These are phyloP conservation scores for Campaea margaritaria DNA, from an alignment of 2,888 invertebrate genomes.

Conservation along the genomic window DNA sequence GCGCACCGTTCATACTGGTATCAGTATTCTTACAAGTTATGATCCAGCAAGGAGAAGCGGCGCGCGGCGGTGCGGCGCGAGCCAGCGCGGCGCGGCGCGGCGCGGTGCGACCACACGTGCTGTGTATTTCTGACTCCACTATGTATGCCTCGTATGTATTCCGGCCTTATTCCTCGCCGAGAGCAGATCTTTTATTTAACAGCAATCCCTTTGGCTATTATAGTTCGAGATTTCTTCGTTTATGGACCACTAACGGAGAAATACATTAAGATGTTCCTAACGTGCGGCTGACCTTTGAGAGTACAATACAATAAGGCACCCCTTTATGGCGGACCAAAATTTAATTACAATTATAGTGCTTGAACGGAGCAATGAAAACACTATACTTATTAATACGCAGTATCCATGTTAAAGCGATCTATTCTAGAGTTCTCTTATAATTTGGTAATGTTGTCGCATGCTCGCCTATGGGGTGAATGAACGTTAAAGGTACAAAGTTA, in stretches of 20 bases:
- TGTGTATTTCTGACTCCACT: background rate
- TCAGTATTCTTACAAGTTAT: too few species aligned
- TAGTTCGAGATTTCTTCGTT: slow-evolving; percentile 8
- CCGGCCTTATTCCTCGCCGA: slow-evolving; percentile 3
- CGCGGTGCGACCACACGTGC: background rate
- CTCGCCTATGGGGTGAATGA: too few species aligned
- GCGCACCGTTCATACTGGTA: too few species aligned
- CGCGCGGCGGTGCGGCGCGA: too few species aligned
- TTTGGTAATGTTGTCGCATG: too few species aligned
- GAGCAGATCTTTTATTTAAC: slow-evolving; percentile 17
- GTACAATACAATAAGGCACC: background rate
- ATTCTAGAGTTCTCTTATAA: too few species aligned
- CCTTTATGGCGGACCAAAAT: slow-evolving; percentile 2
- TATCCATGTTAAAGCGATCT: too few species aligned
- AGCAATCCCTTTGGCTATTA: slow-evolving; percentile 8
- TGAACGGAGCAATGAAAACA: background rate
- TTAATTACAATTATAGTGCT: background rate
- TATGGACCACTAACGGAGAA: slow-evolving; percentile 10
- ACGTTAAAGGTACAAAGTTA: background rate
- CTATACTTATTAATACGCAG: too few species aligned
- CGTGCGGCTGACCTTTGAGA: slow-evolving; percentile 10
- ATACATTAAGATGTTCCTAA: slow-evolving; percentile 5
- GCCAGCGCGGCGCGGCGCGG: background rate
- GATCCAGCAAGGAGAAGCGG: too few species aligned
- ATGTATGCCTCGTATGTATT: background rate